Conservation (phyloP, 2,113 vertebrate species). For the Hystrix brachyura region DNA sequence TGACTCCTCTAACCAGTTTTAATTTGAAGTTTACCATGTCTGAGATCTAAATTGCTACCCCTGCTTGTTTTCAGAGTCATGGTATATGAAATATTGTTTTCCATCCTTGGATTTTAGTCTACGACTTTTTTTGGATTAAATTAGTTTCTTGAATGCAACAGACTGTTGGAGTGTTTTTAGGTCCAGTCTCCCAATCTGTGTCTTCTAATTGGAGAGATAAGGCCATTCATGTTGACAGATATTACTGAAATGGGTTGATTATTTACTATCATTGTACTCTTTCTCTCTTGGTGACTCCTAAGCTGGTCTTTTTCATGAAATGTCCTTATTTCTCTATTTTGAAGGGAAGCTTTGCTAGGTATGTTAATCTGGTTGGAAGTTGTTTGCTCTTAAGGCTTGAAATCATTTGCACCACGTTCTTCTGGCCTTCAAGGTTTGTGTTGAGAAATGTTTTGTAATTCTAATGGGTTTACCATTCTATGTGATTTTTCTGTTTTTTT, state of each 20-base stretch:
- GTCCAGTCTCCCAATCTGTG: not conserved
- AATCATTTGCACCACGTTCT: not conserved
- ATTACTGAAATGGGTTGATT: not conserved
- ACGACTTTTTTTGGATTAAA: not conserved
- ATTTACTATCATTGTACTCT: not conserved
- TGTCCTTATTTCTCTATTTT: not conserved
- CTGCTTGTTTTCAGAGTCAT: not conserved
- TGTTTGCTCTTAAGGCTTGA: not conserved
- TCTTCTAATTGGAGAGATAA: not conserved
- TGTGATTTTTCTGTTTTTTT: not conserved
- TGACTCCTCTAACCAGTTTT: not conserved
- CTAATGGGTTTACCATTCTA: not conserved
- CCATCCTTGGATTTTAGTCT: not conserved
- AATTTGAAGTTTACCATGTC: not conserved
- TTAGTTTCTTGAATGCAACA: not conserved
- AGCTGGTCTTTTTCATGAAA: not conserved
- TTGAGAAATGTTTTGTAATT: not conserved
- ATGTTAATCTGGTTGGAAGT: not conserved
- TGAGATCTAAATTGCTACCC: not conserved
- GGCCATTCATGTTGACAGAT: not conserved
- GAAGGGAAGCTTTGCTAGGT: not conserved
- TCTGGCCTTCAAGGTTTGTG: not conserved
- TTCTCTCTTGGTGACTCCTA: not conserved
- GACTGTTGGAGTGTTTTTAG: not conserved
- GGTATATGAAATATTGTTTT: not conserved